A percentile compares a stretch with the other conserved stretches of the same genome.
Conservation (phyloP, 2,797 vertebrate species). For the Betta splendens region DNA sequence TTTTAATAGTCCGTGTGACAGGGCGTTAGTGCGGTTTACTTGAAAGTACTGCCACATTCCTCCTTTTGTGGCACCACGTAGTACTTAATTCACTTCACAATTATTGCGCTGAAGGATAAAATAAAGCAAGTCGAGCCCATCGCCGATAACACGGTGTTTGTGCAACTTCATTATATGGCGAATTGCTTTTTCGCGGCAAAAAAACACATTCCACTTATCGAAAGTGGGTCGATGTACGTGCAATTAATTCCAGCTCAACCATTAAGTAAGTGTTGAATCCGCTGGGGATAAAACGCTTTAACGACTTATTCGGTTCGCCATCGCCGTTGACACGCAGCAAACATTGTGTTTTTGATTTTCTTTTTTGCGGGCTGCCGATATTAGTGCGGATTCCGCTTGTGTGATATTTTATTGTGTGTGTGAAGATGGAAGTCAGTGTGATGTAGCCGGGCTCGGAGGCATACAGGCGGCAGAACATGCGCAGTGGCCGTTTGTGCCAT, state of each 20-base stretch:
- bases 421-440: slow-evolving; percentile 79
- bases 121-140: slow-evolving; percentile 48
- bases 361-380: slow-evolving; percentile 21
- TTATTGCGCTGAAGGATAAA: slow-evolving; percentile 14
- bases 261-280: slow-evolving; percentile 71
- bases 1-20: background rate
- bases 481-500: slow-evolving; percentile 89
- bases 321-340: background rate
- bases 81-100: slow-evolving; percentile 36
- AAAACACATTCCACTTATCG: slow-evolving; percentile 39
- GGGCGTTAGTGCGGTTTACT: slow-evolving; percentile 23
- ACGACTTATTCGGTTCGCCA: background rate
- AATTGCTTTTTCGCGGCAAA: slow-evolving; percentile 14
- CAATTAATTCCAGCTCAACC: slow-evolving; percentile 62
- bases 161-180: background rate
- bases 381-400: slow-evolving; percentile 38
- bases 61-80: background rate
- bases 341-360: slow-evolving; percentile 1
- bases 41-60: slow-evolving; percentile 24
- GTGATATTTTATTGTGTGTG: slow-evolving; percentile 73
- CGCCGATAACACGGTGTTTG: slow-evolving; percentile 19
- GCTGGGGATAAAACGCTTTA: slow-evolving; percentile 38
- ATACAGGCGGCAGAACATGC: slow-evolving; percentile 82
- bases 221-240: slow-evolving; percentile 69
- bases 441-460: slow-evolving; percentile 79